A percentile compares a stretch with the other conserved stretches of the same genome.
Conservation (phyloP, 2,797 vertebrate genomes). For the Astyanax mexicanus region DNA sequence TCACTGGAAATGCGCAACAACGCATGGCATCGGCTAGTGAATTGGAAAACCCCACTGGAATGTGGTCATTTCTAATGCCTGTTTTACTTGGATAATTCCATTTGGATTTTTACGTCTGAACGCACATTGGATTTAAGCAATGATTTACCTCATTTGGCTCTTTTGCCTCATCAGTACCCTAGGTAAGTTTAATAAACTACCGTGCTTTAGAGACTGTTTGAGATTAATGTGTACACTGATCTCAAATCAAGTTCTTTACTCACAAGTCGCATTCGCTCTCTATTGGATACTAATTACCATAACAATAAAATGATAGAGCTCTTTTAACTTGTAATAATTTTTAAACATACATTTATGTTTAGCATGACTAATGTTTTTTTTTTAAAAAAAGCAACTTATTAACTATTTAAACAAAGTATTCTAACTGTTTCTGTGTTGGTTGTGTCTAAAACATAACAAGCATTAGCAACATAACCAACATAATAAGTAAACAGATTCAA, state of each 20-base stretch:
- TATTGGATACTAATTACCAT: not conserved
- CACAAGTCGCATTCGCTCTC: not conserved
- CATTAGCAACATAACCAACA: too few relatives aligned
- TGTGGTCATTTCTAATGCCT: constrained; percentile 40
- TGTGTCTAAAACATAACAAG: too few relatives aligned
- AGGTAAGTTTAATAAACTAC: constrained; percentile 68
- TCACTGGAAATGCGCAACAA: constrained; percentile 72
- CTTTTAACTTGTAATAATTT: too few relatives aligned
- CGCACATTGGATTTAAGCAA: constrained; percentile 59
- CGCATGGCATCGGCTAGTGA: constrained; percentile 50
- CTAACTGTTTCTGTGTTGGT: not conserved
- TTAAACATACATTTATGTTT: too few relatives aligned
- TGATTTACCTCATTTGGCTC: constrained; percentile 66
- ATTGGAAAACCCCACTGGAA: constrained; percentile 37
- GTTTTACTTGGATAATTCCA: constrained; percentile 34
- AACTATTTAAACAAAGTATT: not conserved
- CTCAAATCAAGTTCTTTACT: not conserved
- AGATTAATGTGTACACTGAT: not conserved
- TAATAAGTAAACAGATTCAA: too few relatives aligned
- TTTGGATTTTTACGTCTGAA: constrained; percentile 31
- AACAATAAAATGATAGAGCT: too few relatives aligned
- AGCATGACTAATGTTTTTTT: too few relatives aligned
- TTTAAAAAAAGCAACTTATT: not conserved
- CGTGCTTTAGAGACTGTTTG: not conserved
- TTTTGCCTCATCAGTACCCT: constrained; percentile 65